These are phyloP conservation scores for Ommatoiulus sabulosus DNA, from an alignment of 2,888 invertebrate species.

Conservation along the genomic window DNA sequence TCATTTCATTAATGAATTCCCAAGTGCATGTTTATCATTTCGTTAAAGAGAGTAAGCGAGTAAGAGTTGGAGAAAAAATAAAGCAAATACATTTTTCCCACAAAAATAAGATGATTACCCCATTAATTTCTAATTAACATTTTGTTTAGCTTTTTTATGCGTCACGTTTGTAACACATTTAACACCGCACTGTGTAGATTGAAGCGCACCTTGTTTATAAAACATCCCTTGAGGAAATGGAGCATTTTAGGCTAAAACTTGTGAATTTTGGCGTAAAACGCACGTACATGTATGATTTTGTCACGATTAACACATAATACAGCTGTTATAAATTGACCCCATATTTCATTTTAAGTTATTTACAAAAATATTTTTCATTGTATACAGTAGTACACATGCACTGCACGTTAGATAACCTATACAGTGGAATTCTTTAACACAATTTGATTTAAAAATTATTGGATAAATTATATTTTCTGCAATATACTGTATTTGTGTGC, in stretches of 20 bases:
- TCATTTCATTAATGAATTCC: background rate
- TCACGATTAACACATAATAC: too few relatives aligned
- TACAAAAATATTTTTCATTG: too few relatives aligned
- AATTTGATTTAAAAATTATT: too few relatives aligned
- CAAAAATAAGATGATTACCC: background rate
- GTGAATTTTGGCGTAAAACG: too few relatives aligned
- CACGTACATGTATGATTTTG: too few relatives aligned
- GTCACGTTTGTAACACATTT: conserved; percentile 6
- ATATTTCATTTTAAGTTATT: too few relatives aligned
- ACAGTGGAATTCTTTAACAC: too few relatives aligned
- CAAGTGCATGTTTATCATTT: background rate
- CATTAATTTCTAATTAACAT: background rate
- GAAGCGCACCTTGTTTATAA: background rate
- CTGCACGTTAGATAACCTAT: too few relatives aligned
- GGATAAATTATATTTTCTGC: too few relatives aligned
- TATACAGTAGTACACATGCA: too few relatives aligned
- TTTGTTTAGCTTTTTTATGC: conserved; percentile 8
- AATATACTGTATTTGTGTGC: too few relatives aligned
- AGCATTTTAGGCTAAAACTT: background rate
- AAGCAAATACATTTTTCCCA: background rate
- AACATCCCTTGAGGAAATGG: background rate
- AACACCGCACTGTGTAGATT: background rate
- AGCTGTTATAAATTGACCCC: too few relatives aligned
- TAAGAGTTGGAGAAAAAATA: background rate
- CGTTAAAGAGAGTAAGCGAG: background rate